Percentiles rank a stretch among this genome's conserved stretches.
Evolutionary conservation across 2,113 vertebrate genomes (phyloP).

Genomic region (Choloepus hoffmanni): DNA sequence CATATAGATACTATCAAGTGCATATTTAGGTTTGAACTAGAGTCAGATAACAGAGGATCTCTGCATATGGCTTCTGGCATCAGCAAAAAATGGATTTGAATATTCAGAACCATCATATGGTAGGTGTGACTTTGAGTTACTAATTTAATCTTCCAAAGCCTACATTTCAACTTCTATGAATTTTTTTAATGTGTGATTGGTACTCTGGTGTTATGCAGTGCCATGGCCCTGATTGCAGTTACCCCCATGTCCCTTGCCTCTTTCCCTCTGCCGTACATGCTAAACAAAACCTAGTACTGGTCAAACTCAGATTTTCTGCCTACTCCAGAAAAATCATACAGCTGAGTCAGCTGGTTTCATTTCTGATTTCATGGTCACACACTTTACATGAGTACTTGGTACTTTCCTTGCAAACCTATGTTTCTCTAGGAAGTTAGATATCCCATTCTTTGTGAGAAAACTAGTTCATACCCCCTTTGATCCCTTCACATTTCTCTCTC

Average conservation of each 20-base stretch:
- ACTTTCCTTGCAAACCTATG: not conserved
- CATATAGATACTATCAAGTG: no score
- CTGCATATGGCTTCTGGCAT: not conserved
- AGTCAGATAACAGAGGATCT: not conserved
- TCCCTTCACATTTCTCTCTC: not conserved
- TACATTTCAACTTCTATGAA: not conserved
- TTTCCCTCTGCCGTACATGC: not conserved
- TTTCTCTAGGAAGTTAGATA: conserved; percentile 24
- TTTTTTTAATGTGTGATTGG: not conserved
- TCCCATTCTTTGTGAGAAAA: not conserved
- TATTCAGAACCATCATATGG: not conserved
- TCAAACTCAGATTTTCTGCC: not conserved
- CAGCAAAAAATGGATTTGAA: not conserved
- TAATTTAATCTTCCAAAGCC: not conserved
- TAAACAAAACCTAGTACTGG: not conserved
- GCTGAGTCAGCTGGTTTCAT: not conserved
- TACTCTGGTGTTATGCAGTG: not conserved
- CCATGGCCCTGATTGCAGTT: not conserved
- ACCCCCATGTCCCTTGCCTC: not conserved
- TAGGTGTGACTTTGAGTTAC: not conserved
- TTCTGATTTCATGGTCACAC: conserved; percentile 16
- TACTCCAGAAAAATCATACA: not conserved
- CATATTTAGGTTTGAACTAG: not conserved
- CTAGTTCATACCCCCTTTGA: not conserved
- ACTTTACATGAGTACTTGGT: not conserved